Conservation (phyloP, 2,113 vertebrate species). For the Sylvia atricapilla region DNA sequence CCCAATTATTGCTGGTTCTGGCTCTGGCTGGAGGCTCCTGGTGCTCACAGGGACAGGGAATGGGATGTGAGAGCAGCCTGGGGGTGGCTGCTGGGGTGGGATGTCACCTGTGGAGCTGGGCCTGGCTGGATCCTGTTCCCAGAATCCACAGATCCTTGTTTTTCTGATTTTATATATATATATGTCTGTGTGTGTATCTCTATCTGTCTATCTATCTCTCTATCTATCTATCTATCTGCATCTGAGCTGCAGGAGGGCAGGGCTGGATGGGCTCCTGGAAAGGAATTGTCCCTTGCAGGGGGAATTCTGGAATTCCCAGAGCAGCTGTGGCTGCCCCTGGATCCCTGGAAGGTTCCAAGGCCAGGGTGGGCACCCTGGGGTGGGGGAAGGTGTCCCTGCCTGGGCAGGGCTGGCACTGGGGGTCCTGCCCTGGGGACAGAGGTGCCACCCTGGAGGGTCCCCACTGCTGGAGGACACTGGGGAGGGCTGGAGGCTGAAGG, state of each 20-base stretch:
- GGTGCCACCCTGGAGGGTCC: not conserved
- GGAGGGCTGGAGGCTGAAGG: not conserved
- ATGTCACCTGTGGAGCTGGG: fast-evolving
- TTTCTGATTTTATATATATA: not conserved
- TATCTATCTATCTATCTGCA: too few species aligned
- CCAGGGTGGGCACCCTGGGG: not conserved
- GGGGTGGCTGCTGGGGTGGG: not conserved
- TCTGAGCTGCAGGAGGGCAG: not conserved
- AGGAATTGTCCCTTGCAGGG: not conserved
- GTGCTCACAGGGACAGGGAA: not conserved
- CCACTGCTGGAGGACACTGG: fast-evolving
- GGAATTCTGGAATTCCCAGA: not conserved
- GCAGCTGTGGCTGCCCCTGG: not conserved
- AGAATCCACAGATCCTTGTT: too few species aligned
- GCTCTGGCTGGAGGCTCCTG: not conserved
- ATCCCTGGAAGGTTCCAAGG: not conserved
- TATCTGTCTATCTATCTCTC: too few species aligned
- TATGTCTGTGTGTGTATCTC: too few species aligned
- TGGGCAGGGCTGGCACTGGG: not conserved
- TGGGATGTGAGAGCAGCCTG: not conserved
- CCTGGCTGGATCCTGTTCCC: fast-evolving
- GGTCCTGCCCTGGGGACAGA: not conserved
- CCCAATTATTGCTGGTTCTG: not conserved
- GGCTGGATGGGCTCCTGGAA: not conserved
- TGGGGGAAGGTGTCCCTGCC: not conserved